phyloP scores from a whole-genome alignment of 2,888 invertebrate species.

The Vesta saturnalis region DNA sequence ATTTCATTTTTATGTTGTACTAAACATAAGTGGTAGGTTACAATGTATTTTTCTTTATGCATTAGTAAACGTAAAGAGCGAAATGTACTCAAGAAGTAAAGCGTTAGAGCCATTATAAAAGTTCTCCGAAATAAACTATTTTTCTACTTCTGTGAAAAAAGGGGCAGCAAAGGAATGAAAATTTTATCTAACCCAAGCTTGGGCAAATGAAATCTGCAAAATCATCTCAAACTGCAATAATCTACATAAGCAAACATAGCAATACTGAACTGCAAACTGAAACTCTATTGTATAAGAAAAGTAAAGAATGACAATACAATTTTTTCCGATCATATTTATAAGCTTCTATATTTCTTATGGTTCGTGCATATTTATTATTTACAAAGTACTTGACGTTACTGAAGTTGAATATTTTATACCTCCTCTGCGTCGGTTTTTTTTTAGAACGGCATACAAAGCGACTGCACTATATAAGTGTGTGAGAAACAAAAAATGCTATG shows the following conservation, averaged over 20 bases:
- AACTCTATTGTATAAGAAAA: not conserved
- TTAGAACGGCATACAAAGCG: not conserved
- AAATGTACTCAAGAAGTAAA: not conserved
- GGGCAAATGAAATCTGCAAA: not conserved
- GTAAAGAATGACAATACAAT: conserved; percentile 9
- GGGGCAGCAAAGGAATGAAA: not conserved
- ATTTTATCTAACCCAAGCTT: not conserved
- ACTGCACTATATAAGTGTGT: too few species aligned
- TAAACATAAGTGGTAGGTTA: too few species aligned
- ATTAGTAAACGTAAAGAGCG: not conserved
- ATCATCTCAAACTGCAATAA: not conserved
- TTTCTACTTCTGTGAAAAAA: too few species aligned
- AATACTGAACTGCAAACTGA: not conserved
- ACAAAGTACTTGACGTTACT: not conserved
- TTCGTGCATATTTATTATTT: not conserved
- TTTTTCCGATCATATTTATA: conserved; percentile 5
- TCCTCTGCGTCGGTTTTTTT: not conserved
- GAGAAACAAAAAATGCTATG: not conserved
- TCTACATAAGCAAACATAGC: not conserved
- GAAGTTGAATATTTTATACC: not conserved
- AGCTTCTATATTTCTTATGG: not conserved
- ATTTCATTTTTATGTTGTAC: too few species aligned
- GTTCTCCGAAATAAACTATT: conserved; percentile 1
- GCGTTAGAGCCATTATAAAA: not conserved
- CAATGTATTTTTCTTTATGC: not conserved